These are phyloP conservation scores for Elaphurus davidianus DNA, from an alignment of 2,113 vertebrate genomes.

Conservation along the genomic window DNA sequence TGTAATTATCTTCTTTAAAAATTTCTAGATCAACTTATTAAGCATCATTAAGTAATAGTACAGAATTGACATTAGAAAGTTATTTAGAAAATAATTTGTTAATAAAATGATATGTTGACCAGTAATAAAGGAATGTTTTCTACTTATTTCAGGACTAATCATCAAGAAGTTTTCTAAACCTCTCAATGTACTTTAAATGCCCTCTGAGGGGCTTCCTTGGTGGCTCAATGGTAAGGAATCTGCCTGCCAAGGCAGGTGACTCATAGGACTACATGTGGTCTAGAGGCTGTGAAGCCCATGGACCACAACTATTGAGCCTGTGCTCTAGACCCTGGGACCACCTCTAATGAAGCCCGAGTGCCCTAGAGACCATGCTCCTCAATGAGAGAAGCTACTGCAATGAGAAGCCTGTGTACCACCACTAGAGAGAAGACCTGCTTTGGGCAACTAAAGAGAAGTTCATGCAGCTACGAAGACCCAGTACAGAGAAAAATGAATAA, in stretches of 20 bases:
- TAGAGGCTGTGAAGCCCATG: no score
- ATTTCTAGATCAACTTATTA: background rate
- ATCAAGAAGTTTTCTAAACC: conserved; percentile 45
- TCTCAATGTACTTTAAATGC: background rate
- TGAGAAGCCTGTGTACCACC: no score
- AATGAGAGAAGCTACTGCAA: no score
- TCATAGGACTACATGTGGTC: background rate
- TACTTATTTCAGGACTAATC: background rate
- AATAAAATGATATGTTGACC: background rate
- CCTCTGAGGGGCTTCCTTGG: background rate
- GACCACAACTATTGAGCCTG: background rate
- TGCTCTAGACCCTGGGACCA: background rate
- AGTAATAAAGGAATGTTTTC: background rate
- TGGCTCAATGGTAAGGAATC: background rate
- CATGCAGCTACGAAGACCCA: no score
- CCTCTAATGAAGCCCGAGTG: no score
- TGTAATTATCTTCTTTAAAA: conserved; percentile 54
- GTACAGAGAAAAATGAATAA: background rate
- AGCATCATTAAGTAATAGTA: background rate
- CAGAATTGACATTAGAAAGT: background rate
- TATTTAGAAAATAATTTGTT: background rate
- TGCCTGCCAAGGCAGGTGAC: background rate
- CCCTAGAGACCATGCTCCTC: no score
- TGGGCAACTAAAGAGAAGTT: no score
- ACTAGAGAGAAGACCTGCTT: no score